Conservation (phyloP, 2,113 vertebrate genomes). For the Crocuta crocuta region DNA sequence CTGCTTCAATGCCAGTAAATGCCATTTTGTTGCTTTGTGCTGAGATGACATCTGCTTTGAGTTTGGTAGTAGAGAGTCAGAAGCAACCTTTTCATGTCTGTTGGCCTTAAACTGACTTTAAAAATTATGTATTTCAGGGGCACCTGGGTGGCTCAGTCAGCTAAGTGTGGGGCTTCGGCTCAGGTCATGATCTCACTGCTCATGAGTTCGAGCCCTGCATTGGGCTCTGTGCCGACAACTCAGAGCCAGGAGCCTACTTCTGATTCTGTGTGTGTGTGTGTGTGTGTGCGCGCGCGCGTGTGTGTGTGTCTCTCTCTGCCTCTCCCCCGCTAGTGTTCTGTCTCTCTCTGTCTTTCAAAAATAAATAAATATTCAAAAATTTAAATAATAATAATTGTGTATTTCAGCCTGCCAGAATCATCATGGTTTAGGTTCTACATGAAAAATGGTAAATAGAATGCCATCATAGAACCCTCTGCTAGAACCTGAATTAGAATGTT, state of each 20-base stretch:
- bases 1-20: constrained; percentile 36
- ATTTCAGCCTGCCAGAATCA: not conserved
- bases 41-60: constrained; percentile 6
- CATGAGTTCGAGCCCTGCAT: too few species aligned
- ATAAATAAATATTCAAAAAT: too few species aligned
- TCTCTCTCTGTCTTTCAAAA: too few species aligned
- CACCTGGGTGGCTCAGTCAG: too few species aligned
- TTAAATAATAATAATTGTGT: not conserved
- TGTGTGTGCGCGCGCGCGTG: too few species aligned
- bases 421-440: not conserved
- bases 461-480: not conserved
- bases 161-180: too few species aligned
- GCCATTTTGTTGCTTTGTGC: constrained; percentile 16
- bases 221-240: too few species aligned
- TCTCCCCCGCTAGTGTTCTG: too few species aligned
- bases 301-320: too few species aligned
- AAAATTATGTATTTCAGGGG: not conserved
- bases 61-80: not conserved
- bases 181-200: too few species aligned
- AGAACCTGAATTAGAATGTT: not conserved
- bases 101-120: not conserved
- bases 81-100: not conserved
- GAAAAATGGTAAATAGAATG: not conserved
- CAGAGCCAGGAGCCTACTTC: too few species aligned
- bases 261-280: too few species aligned